These are phyloP conservation scores for Mya arenaria DNA, from an alignment of 1,140 invertebrate genomes.

Conservation along the genomic window DNA sequence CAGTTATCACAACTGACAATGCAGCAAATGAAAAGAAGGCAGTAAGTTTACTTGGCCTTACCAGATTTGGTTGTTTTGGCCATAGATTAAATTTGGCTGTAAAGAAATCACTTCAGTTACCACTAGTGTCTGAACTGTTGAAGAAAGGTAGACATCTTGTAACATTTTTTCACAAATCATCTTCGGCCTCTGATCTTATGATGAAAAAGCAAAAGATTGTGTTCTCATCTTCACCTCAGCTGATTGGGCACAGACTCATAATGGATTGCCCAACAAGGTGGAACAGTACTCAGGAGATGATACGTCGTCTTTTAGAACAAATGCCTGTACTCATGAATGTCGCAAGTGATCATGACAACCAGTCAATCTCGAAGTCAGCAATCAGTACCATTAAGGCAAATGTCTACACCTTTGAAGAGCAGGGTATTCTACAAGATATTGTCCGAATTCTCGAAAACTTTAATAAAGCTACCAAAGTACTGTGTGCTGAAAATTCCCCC, in stretches of 20 bases:
- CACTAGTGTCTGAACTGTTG: not conserved
- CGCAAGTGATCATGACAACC: conserved; percentile 7
- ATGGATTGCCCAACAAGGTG: conserved; percentile 30
- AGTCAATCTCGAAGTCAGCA: conserved; percentile 8
- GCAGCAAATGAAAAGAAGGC: conserved; percentile 28
- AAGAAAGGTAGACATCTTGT: not conserved
- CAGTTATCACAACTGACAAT: not conserved
- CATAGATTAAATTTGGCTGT: conserved; percentile 17
- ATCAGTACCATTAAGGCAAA: not conserved
- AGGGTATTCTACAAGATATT: conserved; percentile 5
- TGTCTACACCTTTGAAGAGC: not conserved
- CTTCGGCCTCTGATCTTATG: conserved; percentile 15
- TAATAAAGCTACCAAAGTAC: conserved; percentile 10
- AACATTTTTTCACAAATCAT: conserved; percentile 23
- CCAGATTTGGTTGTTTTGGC: conserved; percentile 15
- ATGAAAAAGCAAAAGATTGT: conserved; percentile 25
- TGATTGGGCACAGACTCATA: not conserved
- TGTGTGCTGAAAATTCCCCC: conserved; percentile 7
- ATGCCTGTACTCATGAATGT: conserved; percentile 2
- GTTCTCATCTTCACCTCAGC: not conserved
- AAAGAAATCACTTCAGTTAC: conserved; percentile 10
- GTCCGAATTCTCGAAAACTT: conserved; percentile 5
- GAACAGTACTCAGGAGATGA: conserved; percentile 12
- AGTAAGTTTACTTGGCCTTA: conserved; percentile 3
- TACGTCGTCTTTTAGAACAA: conserved; percentile 1